phyloP scores from a whole-genome alignment of 2,888 invertebrate species.

The Busseola fusca region DNA sequence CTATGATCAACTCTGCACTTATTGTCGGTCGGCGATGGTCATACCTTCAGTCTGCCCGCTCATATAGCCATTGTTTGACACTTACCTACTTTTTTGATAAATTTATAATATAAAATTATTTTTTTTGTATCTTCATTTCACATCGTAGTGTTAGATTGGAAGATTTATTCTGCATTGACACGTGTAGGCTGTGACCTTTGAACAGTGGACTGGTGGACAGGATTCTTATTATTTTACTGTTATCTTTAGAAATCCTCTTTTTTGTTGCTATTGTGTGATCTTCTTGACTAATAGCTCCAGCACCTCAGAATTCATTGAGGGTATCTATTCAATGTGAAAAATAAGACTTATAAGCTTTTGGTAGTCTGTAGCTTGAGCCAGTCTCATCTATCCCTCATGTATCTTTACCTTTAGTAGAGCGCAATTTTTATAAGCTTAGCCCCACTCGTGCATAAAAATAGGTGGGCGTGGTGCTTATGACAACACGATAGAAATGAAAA shows the following conservation, averaged over 20 bases:
- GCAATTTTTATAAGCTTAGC: not conserved
- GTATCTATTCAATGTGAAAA: not conserved
- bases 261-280: not conserved
- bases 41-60: conserved; percentile 21
- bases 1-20: not conserved
- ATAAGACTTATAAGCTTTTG: not conserved
- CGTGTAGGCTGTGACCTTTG: conserved; percentile 28
- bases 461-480: too few relatives aligned
- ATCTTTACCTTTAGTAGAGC: not conserved
- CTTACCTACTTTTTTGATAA: not conserved
- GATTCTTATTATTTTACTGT: conserved; percentile 18
- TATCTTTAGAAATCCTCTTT: not conserved
- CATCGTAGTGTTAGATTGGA: conserved; percentile 25
- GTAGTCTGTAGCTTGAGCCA: not conserved
- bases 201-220: not conserved
- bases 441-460: too few relatives aligned
- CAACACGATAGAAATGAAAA: not conserved
- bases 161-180: conserved; percentile 32
- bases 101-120: not conserved
- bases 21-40: not conserved
- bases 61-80: conserved; percentile 10
- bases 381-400: not conserved
- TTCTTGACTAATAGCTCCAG: not conserved
- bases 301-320: not conserved
- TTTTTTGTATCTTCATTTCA: conserved; percentile 13